Percentiles rank a stretch among this genome's conserved stretches.
phyloP scores from a whole-genome alignment of 2,797 vertebrate species.

The Danio kyathit region DNA sequence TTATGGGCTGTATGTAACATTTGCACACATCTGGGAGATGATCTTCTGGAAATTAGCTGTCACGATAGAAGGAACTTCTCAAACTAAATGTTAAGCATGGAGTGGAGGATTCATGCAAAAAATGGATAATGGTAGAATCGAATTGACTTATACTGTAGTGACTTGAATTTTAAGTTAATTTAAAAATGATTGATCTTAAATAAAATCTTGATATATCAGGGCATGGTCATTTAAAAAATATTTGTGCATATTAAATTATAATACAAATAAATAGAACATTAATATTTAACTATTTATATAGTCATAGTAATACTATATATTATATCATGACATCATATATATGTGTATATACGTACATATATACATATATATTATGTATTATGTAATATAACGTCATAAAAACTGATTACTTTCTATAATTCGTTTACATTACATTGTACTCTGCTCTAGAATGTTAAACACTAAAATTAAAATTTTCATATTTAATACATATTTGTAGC shows the following conservation, averaged over 20 bases:
- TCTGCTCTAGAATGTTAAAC: too few species aligned
- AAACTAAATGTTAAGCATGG: not conserved
- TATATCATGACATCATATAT: too few species aligned
- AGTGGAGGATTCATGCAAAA: not conserved
- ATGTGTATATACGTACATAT: too few species aligned
- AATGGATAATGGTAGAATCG: not conserved
- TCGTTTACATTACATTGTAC: too few species aligned
- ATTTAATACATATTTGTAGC: too few species aligned
- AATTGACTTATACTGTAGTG: not conserved
- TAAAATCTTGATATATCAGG: not conserved
- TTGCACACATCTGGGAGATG: slow-evolving; percentile 13
- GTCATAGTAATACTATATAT: too few species aligned
- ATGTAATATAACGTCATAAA: not conserved
- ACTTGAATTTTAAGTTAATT: not conserved
- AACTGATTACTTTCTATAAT: too few species aligned
- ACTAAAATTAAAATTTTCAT: too few species aligned
- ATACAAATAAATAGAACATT: too few species aligned
- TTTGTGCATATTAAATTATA: too few species aligned
- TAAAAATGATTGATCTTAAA: not conserved
- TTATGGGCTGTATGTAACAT: not conserved
- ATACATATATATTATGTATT: not conserved
- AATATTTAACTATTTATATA: too few species aligned
- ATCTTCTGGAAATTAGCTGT: slow-evolving; percentile 30
- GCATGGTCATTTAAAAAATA: too few species aligned
- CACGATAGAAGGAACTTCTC: slow-evolving; percentile 6